phyloP scores from a whole-genome alignment of 2,888 invertebrate species.

The Diplolepis rosae region DNA sequence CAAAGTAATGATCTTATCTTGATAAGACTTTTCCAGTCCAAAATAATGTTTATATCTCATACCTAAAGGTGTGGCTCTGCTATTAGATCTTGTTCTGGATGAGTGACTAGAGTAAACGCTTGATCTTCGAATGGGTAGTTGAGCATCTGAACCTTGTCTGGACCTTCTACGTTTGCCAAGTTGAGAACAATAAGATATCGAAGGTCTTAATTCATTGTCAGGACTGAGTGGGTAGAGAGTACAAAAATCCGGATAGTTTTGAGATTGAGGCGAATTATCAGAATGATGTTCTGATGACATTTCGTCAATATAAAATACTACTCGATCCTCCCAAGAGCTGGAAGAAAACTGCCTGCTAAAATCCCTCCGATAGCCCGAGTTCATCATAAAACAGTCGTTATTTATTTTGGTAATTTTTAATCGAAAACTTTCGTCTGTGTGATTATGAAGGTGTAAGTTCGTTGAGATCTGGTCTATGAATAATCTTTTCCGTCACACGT shows the following conservation, averaged over 20 bases:
- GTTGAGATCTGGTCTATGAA: neutral
- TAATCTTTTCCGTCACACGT: neutral
- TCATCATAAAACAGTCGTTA: slow-evolving; percentile 31
- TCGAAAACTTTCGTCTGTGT: neutral
- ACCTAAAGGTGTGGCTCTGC: slow-evolving; percentile 67
- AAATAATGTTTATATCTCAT: slow-evolving; percentile 46
- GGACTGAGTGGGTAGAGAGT: slow-evolving; percentile 31
- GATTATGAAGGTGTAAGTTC: neutral
- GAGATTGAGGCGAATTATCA: slow-evolving; percentile 39
- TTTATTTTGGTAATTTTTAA: neutral
- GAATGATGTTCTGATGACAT: slow-evolving; percentile 45
- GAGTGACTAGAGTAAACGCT: slow-evolving; percentile 59
- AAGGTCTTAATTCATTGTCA: slow-evolving; percentile 34
- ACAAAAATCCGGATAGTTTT: slow-evolving; percentile 33
- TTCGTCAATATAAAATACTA: slow-evolving; percentile 64
- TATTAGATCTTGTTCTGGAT: slow-evolving; percentile 64
- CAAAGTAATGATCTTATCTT: neutral
- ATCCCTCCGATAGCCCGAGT: slow-evolving; percentile 32
- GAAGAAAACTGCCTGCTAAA: slow-evolving; percentile 19
- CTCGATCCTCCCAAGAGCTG: slow-evolving; percentile 57
- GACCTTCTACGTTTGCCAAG: slow-evolving; percentile 52
- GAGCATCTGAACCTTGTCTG: slow-evolving; percentile 55
- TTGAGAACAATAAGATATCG: slow-evolving; percentile 51
- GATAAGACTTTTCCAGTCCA: neutral
- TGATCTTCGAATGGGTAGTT: slow-evolving; percentile 59